Conservation (phyloP, 2,888 invertebrate genomes). For the Rotaria socialis region DNA sequence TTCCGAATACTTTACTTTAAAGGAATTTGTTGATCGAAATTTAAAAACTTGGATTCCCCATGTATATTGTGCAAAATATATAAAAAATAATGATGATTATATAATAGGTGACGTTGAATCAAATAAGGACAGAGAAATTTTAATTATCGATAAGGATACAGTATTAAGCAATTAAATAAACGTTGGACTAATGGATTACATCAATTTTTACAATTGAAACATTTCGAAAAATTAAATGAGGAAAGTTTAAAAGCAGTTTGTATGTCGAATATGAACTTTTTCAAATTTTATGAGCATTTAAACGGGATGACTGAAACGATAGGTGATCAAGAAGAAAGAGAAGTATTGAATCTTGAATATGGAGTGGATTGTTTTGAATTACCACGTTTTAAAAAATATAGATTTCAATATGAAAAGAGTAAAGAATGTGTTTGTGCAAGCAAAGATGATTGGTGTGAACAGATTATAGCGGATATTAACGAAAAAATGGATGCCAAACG, state of each 20-base stretch:
- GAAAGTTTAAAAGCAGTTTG: conserved; percentile 48
- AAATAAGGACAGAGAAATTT: neutral
- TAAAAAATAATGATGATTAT: no score
- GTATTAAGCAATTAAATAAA: conserved; percentile 48
- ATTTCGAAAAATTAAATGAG: conserved; percentile 45
- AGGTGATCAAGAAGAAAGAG: conserved; percentile 50
- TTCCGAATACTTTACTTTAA: no score
- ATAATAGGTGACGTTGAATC: no score
- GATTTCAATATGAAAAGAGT: no score
- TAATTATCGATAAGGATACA: neutral
- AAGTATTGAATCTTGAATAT: conserved; percentile 48
- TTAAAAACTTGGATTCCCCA: no score
- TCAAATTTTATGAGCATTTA: conserved; percentile 46
- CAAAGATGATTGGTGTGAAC: no score
- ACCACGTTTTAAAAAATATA: conserved; percentile 36
- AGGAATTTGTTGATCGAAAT: no score
- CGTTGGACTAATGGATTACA: conserved; percentile 49
- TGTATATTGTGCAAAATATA: no score
- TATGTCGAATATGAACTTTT: conserved; percentile 48
- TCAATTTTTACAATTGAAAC: conserved; percentile 49
- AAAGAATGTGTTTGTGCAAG: no score
- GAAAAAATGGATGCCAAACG: neutral
- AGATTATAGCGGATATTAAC: neutral
- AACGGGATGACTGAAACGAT: conserved; percentile 52
- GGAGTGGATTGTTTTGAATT: conserved; percentile 39